phyloP scores from a whole-genome alignment of 2,888 invertebrate species.

The Pollenia labialis region DNA sequence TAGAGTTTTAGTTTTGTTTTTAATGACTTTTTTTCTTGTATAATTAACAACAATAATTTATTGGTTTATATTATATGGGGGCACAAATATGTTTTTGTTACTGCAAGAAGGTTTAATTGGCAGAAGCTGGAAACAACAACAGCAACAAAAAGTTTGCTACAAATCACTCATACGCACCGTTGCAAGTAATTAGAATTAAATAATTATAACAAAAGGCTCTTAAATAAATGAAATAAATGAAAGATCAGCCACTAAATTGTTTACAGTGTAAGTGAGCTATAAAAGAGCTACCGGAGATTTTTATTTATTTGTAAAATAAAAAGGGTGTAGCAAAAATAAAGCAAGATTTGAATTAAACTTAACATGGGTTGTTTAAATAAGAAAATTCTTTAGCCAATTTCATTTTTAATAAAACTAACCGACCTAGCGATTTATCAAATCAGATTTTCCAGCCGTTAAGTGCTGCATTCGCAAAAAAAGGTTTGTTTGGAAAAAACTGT shows the following conservation, averaged over 20 bases:
- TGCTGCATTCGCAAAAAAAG: too few relatives aligned
- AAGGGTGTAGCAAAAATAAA: neutral
- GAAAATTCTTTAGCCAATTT: too few relatives aligned
- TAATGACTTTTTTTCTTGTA: conserved; percentile 28
- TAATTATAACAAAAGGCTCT: neutral
- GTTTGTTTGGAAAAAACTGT: too few relatives aligned
- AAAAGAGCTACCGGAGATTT: neutral
- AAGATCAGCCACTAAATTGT: too few relatives aligned
- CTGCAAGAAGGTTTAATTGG: conserved; percentile 36
- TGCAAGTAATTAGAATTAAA: neutral
- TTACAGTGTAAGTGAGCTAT: too few relatives aligned
- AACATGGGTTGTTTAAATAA: too few relatives aligned
- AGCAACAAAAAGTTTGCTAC: conserved; percentile 42
- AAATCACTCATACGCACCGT: conserved; percentile 64
- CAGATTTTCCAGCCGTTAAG: too few relatives aligned
- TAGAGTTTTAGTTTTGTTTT: conserved; percentile 56
- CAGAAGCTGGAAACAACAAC: conserved; percentile 2
- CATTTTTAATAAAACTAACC: too few relatives aligned
- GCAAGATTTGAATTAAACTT: too few relatives aligned
- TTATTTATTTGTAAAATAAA: neutral
- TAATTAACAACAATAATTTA: conserved; percentile 40
- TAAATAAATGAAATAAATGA: too few relatives aligned
- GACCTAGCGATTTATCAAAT: too few relatives aligned
- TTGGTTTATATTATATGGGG: conserved; percentile 7
- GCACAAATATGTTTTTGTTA: conserved; percentile 11